Evolutionary conservation across 1,140 invertebrate genomes (phyloP).

Genomic region (Pseudomyrmex concolor): DNA sequence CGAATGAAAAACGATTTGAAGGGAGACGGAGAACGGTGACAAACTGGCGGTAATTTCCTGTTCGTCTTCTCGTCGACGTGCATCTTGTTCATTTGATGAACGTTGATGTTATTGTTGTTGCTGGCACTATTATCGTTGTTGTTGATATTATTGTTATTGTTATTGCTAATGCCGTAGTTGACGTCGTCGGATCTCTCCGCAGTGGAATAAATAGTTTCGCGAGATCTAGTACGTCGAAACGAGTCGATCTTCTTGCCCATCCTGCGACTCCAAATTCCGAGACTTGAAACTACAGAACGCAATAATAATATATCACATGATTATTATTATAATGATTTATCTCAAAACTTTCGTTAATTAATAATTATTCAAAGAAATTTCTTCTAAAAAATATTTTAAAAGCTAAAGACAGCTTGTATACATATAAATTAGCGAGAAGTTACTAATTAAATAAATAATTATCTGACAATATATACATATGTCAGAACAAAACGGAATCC

Average conservation of each 20-base stretch:
- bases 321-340: too few relatives aligned
- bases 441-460: background rate
- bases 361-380: too few relatives aligned
- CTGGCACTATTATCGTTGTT: slow-evolving; percentile 77
- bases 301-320: slow-evolving; percentile 6
- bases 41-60: slow-evolving; percentile 83
- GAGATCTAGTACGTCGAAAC: slow-evolving; percentile 88
- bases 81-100: slow-evolving; percentile 60
- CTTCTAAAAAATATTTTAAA: too few relatives aligned
- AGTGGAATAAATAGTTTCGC: slow-evolving; percentile 84
- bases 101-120: slow-evolving; percentile 77
- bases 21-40: slow-evolving; percentile 87
- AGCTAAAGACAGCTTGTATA: background rate
- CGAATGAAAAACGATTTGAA: slow-evolving; percentile 90
- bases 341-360: too few relatives aligned
- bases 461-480: background rate
- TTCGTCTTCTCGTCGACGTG: slow-evolving; percentile 81
- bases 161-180: slow-evolving; percentile 73
- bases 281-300: slow-evolving; percentile 84
- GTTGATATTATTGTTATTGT: slow-evolving; percentile 79
- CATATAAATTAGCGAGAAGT: slow-evolving; percentile 1
- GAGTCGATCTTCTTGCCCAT: slow-evolving; percentile 93
- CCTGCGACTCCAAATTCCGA: slow-evolving; percentile 91
- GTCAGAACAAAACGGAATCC: background rate
- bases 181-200: slow-evolving; percentile 73